Percentiles rank a stretch among this genome's conserved stretches.
Conservation (phyloP, 92 coral and sea anemone species). For the Chrysogorgia sp. region DNA sequence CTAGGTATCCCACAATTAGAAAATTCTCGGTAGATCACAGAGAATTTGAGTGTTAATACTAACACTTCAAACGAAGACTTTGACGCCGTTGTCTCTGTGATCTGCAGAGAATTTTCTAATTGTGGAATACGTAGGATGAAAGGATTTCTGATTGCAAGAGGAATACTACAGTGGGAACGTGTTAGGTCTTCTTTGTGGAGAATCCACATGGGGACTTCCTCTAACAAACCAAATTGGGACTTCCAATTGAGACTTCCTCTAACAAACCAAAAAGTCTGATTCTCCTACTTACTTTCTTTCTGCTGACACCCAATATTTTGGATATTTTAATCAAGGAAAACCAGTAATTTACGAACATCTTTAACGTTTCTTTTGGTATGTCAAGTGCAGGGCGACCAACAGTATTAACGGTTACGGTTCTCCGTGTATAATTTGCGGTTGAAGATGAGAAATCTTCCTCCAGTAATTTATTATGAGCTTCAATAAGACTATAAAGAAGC, state of each 20-base stretch:
- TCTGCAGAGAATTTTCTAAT: conserved; percentile 47
- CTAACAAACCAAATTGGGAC: conserved; percentile 33
- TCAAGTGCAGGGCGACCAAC: conserved; percentile 47
- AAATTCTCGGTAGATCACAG: conserved; percentile 39
- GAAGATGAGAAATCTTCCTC: conserved; percentile 7
- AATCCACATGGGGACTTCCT: conserved; percentile 36
- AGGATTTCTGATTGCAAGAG: no score
- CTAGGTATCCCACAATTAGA: no score
- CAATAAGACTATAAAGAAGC: conserved; percentile 37
- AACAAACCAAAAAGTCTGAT: conserved; percentile 37
- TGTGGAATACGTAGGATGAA: no score
- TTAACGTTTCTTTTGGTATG: conserved; percentile 50
- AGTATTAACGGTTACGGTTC: neutral
- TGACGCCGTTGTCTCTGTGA: conserved; percentile 31
- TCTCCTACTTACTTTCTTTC: conserved; percentile 48
- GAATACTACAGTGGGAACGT: conserved; percentile 41
- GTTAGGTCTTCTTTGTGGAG: conserved; percentile 38
- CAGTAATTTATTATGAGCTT: conserved; percentile 14
- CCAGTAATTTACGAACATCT: conserved; percentile 40
- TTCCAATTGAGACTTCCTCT: conserved; percentile 38
- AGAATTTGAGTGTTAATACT: conserved; percentile 42
- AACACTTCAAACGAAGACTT: conserved; percentile 43
- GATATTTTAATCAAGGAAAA: conserved; percentile 40
- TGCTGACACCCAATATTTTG: conserved; percentile 34
- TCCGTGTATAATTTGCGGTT: neutral